Evolutionary conservation across 2,888 invertebrate genomes (phyloP).

Genomic region (Hypomecis punctinalis): DNA sequence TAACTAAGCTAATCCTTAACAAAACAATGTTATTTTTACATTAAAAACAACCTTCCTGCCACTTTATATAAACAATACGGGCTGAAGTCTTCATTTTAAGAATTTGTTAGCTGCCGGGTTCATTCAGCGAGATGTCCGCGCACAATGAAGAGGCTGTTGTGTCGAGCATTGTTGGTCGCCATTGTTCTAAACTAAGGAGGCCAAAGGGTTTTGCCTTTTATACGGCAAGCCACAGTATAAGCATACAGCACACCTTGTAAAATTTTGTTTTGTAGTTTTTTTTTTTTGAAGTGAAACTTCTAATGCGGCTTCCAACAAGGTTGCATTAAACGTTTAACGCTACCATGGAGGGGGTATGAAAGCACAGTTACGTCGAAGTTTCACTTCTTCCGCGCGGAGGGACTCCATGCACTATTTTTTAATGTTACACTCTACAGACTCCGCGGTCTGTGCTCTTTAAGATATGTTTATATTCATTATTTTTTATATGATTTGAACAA

Average conservation of each 20-base stretch:
- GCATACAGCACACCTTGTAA: background rate
- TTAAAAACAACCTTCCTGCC: constrained; percentile 14
- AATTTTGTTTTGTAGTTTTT: too few relatives aligned
- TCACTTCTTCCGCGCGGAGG: too few relatives aligned
- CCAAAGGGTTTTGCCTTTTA: constrained; percentile 63
- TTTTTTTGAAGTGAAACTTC: too few relatives aligned
- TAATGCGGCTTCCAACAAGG: too few relatives aligned
- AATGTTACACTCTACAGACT: too few relatives aligned
- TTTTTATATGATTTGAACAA: too few relatives aligned
- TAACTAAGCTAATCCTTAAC: background rate
- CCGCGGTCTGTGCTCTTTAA: too few relatives aligned
- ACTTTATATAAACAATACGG: constrained; percentile 15
- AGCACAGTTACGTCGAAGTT: too few relatives aligned
- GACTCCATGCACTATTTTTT: too few relatives aligned
- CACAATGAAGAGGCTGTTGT: constrained; percentile 61
- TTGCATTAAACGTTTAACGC: too few relatives aligned
- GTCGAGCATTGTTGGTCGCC: constrained; percentile 57
- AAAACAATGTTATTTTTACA: background rate
- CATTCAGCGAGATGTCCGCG: constrained; percentile 55
- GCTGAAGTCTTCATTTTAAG: constrained; percentile 35
- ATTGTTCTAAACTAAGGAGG: constrained; percentile 58
- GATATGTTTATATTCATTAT: too few relatives aligned
- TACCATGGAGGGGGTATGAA: too few relatives aligned
- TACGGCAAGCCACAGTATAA: constrained; percentile 41
- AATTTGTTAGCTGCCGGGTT: constrained; percentile 34